Evolutionary conservation across 2,113 vertebrate genomes (phyloP), one percentile per base, ranked within the genome.

Genomic region (Zootoca vivipara): DNA sequence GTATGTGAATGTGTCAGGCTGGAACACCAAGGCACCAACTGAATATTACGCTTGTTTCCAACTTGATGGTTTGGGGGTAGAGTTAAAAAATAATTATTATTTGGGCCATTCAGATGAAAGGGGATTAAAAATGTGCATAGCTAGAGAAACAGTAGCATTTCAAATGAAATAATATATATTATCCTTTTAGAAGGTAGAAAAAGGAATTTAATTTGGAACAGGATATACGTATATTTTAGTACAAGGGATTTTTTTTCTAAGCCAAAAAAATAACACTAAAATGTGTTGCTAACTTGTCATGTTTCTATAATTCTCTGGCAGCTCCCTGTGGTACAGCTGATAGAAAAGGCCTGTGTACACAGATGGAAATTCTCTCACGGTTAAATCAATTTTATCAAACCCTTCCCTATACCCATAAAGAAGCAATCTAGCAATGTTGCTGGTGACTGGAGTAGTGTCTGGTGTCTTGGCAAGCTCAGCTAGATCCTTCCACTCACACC

Each of bases 401-500:
- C 99, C 98, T 33, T 93, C 96, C 85, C 91, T 93, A 89, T 97
- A 96, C 1, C 99, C 98, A 0, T 97, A 97, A 0, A 98, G 96
- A 67, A 99, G 95, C 2, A 99, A 97, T 86, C 86, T 94, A 42
- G 98, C 98, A 0, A 98, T 75, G 1, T 96, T 97, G 73, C 97
- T 95, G 56, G 98, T 99, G 93, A 99, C 97, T 56, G 98, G 98
- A 1, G 98, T 98, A 7, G 97, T 58, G 0, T 96, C 70, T 5
- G 80, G 12, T 0, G 95, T 96, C 89, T 85, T 70, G 58, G 95
- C 96, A 10, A 99, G 96, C 83, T 98, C 93, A 0, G 85, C 58
- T 9, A 99, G 96, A 78, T 97, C 96, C 95, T 99, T 96, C 99
- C 98, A 99, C 64, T 99, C 98, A 3, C 98, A 99, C 70, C 95